Conservation (phyloP, 2,797 vertebrate genomes). For the Tadarida brasiliensis region DNA sequence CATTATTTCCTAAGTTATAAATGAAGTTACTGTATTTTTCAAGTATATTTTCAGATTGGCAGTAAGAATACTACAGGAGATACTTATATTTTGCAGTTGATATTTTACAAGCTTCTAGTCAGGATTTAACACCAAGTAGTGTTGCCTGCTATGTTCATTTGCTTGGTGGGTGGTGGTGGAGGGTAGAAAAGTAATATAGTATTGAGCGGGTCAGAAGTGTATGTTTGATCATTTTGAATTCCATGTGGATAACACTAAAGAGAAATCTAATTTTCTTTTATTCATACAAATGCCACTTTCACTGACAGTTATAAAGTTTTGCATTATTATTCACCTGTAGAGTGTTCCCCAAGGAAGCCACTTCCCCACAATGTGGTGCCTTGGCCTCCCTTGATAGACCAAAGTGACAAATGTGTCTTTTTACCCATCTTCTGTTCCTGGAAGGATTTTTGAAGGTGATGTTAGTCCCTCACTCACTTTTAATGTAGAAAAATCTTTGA, state of each 20-base stretch:
- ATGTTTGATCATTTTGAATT: constrained; percentile 62
- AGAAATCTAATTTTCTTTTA: constrained; percentile 50
- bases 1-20: not conserved
- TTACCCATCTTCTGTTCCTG: not conserved
- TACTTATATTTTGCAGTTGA: not conserved
- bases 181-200: constrained; percentile 12
- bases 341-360: not conserved
- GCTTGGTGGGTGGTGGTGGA: not conserved
- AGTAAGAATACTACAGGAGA: constrained; percentile 11
- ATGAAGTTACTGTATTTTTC: not conserved
- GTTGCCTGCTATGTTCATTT: not conserved
- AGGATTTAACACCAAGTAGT: constrained; percentile 24
- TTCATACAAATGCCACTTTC: constrained; percentile 9
- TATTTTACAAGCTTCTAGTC: not conserved
- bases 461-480: not conserved
- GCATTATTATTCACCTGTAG: not conserved
- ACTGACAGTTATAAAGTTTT: constrained; percentile 42
- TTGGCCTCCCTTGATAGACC: not conserved
- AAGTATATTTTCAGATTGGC: not conserved
- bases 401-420: constrained; percentile 20
- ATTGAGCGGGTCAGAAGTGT: not conserved
- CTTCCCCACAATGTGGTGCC: not conserved
- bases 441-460: constrained; percentile 51
- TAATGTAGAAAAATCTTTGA: not conserved
- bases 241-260: not conserved